Evolutionary conservation across 1,140 invertebrate species (phyloP).

Genomic region (Araneus ventricosus): DNA sequence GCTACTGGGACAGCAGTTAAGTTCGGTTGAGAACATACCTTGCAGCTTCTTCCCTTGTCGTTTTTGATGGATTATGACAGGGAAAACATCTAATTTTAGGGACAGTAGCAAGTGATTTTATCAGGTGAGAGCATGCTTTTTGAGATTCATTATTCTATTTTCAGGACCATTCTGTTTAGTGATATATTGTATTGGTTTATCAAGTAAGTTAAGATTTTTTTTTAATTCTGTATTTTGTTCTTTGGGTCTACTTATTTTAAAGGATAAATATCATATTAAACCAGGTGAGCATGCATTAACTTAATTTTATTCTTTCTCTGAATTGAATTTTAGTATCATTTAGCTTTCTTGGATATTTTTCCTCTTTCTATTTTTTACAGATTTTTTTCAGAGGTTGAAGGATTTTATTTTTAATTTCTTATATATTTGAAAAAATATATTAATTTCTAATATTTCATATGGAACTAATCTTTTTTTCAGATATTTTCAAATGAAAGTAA

Average conservation of each 20-base stretch:
- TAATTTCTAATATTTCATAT: neutral
- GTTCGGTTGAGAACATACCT: conserved; percentile 11
- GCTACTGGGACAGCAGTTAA: neutral
- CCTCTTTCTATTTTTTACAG: neutral
- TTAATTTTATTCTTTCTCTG: neutral
- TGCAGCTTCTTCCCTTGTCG: neutral
- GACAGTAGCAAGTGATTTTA: conserved; percentile 28
- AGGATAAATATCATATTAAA: neutral
- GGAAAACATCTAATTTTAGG: neutral
- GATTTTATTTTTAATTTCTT: too few species aligned
- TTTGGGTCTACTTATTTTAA: neutral
- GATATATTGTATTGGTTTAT: neutral
- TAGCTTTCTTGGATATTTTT: neutral
- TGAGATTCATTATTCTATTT: neutral
- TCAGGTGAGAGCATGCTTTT: conserved; percentile 26
- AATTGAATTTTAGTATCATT: neutral
- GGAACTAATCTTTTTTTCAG: too few species aligned
- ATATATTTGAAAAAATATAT: neutral
- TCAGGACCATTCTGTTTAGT: neutral
- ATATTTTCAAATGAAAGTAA: neutral
- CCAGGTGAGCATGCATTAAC: neutral
- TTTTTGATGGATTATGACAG: conserved; percentile 43
- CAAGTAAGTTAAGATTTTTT: neutral
- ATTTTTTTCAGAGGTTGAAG: too few species aligned
- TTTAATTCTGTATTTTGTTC: neutral